Evolutionary conservation across 1,140 invertebrate species (phyloP), one percentile per base, ranked within the genome.

Genomic region (Drosophila burlai): DNA sequence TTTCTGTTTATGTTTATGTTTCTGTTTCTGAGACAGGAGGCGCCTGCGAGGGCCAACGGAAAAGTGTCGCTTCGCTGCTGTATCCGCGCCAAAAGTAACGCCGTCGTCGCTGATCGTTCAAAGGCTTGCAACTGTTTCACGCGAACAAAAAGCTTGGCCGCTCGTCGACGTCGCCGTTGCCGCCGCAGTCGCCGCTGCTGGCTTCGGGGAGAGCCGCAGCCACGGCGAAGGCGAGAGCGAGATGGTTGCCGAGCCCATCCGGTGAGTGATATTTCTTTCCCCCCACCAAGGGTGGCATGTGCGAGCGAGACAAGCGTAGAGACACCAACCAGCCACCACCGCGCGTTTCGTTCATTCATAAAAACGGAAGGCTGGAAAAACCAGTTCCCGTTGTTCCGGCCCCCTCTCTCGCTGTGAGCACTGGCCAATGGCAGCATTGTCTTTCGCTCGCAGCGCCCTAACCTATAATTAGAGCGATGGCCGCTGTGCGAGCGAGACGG

Each of bases 401-500:
- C 54, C 86, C 91, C 77, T 61, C 61, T 74, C 74, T 62, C 58
- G 36, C 38, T 59, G 45, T 29, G 34, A 0, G 62, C 46, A n/a
- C 54, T 52, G 58, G 73, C 86, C 91, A 92, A 92, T 92, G 66
- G 73, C 59, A 67, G 50, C 21, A 57, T 57, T 57, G 62, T 59
- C 40, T 76, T 75, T 65, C 63, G 66, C 75, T 43, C 24, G 11
- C 10, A 18, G 49, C 38, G 21, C 62, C 52, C 63, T 82, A 92
- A 91, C 91, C 91, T 92, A 92, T 92, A 92, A 92, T 92, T 92
- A 92, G 76, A 86, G 91, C 91, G 91, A 92, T 92, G 91, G 91
- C 91, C 91, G 87, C 91, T 90, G 85, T 78, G 77, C 67, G 43
- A 92, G 49, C 43, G 81, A 72, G 84, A 81, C 34, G 50, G 54